phyloP scores from a whole-genome alignment of 2,888 invertebrate species.

The Hirtodrosophila trivittata region DNA sequence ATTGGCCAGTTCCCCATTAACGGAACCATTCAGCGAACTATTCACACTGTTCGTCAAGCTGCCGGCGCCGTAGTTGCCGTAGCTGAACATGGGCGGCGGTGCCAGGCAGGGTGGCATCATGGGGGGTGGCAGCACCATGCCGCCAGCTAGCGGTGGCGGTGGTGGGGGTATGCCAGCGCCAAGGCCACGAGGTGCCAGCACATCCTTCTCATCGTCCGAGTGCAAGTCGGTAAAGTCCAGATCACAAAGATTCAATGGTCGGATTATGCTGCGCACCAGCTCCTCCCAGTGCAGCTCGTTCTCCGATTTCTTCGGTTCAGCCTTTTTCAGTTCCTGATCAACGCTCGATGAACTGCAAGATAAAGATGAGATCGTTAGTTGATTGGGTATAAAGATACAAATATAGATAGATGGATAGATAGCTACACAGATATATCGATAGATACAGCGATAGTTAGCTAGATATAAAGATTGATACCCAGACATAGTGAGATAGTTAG shows the following conservation, averaged over 20 bases:
- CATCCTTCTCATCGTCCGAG: constrained; percentile 94
- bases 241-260: constrained; percentile 94
- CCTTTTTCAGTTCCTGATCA: constrained; percentile 88
- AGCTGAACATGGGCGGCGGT: constrained; percentile 85
- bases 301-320: constrained; percentile 93
- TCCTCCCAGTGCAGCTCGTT: constrained; percentile 98
- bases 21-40: constrained; percentile 81
- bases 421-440: too few species aligned
- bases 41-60: constrained; percentile 81
- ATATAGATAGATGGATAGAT: neutral
- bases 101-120: constrained; percentile 83
- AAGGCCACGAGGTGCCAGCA: constrained; percentile 88
- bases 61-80: constrained; percentile 73
- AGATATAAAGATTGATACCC: too few species aligned
- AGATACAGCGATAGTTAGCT: neutral
- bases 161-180: constrained; percentile 90
- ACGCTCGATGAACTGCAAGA: constrained; percentile 87
- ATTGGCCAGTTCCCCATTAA: constrained; percentile 79
- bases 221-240: constrained; percentile 97
- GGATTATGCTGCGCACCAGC: constrained; percentile 89
- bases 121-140: constrained; percentile 85
- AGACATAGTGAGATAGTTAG: neutral
- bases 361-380: neutral
- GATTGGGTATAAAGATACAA: neutral
- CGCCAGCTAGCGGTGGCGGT: constrained; percentile 88